These are phyloP conservation scores for Kryptopterus vitreolus DNA, from an alignment of 2,797 vertebrate species.

Conservation along the genomic window DNA sequence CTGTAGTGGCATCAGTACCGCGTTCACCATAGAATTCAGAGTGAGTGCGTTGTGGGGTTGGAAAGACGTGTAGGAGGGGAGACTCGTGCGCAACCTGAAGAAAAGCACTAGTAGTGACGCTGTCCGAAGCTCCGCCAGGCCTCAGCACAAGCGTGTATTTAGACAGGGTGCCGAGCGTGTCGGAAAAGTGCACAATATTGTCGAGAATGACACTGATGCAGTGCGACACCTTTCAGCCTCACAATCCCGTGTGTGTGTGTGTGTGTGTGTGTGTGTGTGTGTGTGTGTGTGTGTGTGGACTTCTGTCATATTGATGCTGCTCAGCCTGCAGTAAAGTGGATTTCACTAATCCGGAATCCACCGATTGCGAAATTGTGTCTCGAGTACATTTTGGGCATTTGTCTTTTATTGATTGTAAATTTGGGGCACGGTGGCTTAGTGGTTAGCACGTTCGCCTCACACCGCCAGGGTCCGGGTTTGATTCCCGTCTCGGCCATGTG, in stretches of 20 bases:
- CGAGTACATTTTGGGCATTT: too few relatives aligned
- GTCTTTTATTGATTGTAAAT: too few relatives aligned
- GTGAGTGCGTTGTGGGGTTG: neutral
- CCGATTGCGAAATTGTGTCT: too few relatives aligned
- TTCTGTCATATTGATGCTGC: slow-evolving; percentile 39
- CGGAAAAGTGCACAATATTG: slow-evolving; percentile 7
- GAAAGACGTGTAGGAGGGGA: slow-evolving; percentile 4
- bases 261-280: slow-evolving; percentile 11
- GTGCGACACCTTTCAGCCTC: slow-evolving; percentile 26
- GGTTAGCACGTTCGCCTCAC: too few relatives aligned
- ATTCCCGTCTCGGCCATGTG: too few relatives aligned
- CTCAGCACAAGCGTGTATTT: neutral
- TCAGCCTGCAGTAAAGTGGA: slow-evolving; percentile 6
- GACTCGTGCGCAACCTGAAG: neutral
- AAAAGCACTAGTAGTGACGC: slow-evolving; percentile 5
- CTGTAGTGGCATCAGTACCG: slow-evolving; percentile 14
- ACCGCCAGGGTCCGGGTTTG: too few relatives aligned
- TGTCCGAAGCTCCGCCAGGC: too few relatives aligned
- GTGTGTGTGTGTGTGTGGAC: slow-evolving; percentile 20
- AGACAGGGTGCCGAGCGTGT: slow-evolving; percentile 11
- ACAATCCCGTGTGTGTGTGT: slow-evolving; percentile 21
- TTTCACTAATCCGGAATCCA: neutral
- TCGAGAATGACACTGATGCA: slow-evolving; percentile 35
- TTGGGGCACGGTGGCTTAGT: too few relatives aligned
- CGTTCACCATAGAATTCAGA: slow-evolving; percentile 2